Percentiles rank a stretch among this genome's conserved stretches.
phyloP scores from a whole-genome alignment of 1,140 invertebrate genomes.

The Mycetomoellerius zeteki region DNA sequence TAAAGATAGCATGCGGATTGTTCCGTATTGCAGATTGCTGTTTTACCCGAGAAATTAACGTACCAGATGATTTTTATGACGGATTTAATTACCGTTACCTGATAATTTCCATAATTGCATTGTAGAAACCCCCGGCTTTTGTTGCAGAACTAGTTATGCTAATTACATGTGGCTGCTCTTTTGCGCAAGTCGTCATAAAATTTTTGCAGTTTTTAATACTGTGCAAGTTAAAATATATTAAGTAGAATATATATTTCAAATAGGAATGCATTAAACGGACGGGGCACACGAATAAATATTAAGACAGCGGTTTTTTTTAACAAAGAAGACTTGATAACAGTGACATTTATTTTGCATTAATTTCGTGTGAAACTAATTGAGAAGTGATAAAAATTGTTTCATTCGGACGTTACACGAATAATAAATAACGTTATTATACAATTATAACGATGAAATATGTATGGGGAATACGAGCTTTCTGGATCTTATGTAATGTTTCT shows the following conservation, averaged over 20 bases:
- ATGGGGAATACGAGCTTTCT: not conserved
- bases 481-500: not conserved
- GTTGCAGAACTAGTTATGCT: not conserved
- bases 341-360: conserved; percentile 4
- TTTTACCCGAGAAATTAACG: conserved; percentile 7
- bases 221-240: not conserved
- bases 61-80: conserved; percentile 6
- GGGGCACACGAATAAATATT: not conserved
- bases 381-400: not conserved
- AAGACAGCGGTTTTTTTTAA: not conserved
- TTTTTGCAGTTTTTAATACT: not conserved
- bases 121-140: not conserved
- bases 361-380: not conserved
- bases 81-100: conserved; percentile 18
- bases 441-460: not conserved
- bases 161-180: not conserved
- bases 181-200: not conserved
- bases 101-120: conserved; percentile 20
- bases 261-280: not conserved
- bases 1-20: conserved; percentile 1
- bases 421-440: not conserved
- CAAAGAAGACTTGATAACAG: not conserved
- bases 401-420: not conserved
- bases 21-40: not conserved
- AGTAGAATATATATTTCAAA: conserved; percentile 12